phyloP scores from a whole-genome alignment of 2,888 invertebrate species.

The Phengaris alcon region DNA sequence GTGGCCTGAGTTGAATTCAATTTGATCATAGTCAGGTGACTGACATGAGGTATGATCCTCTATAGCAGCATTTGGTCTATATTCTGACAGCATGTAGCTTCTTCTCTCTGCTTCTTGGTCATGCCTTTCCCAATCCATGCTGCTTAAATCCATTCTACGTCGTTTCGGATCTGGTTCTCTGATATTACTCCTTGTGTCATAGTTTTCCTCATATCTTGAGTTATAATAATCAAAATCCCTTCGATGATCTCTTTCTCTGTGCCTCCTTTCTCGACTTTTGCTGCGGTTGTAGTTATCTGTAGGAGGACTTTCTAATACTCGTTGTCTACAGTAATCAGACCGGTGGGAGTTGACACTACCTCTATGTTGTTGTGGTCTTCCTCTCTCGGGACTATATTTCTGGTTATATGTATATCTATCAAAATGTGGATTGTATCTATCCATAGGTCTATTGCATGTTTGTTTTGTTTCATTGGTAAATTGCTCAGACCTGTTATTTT shows the following conservation, averaged over 20 bases:
- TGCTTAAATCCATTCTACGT: slow-evolving; percentile 6
- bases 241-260: slow-evolving; percentile 41
- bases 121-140: slow-evolving; percentile 6
- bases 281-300: slow-evolving; percentile 44
- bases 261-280: slow-evolving; percentile 44
- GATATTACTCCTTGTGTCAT: slow-evolving; percentile 35
- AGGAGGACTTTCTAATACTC: slow-evolving; percentile 51
- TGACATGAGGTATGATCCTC: slow-evolving; percentile 52
- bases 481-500: neutral
- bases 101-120: neutral
- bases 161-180: slow-evolving; percentile 33
- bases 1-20: slow-evolving; percentile 38
- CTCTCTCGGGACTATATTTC: slow-evolving; percentile 23
- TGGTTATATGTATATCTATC: slow-evolving; percentile 5
- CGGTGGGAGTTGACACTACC: slow-evolving; percentile 40
- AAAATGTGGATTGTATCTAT: neutral
- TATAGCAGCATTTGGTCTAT: slow-evolving; percentile 32
- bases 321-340: slow-evolving; percentile 45
- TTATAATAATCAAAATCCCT: slow-evolving; percentile 43
- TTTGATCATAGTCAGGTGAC: slow-evolving; percentile 57
- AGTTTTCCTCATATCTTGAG: slow-evolving; percentile 14
- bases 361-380: slow-evolving; percentile 38
- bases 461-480: neutral
- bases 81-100: neutral
- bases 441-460: slow-evolving; percentile 2